A percentile compares a stretch with the other conserved stretches of the same genome.
Evolutionary conservation across 2,113 vertebrate species (phyloP).

Genomic region (Chroicocephalus ridibundus): DNA sequence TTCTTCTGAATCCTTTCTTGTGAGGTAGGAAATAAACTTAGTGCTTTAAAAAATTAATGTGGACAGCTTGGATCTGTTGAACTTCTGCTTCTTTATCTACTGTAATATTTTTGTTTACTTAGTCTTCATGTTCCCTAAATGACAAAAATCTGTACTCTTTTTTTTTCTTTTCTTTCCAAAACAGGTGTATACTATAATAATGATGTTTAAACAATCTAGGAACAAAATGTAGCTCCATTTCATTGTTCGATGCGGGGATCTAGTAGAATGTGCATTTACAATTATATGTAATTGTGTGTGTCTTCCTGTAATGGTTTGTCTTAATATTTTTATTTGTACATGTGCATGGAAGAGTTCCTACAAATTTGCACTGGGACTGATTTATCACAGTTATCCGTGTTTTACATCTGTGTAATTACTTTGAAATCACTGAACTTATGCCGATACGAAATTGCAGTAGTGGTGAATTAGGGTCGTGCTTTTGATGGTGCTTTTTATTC

Average conservation of each 20-base stretch:
- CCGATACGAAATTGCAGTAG: neutral
- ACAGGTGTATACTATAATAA: neutral
- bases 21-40: neutral
- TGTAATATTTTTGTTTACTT: constrained; percentile 13
- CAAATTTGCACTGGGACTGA: constrained; percentile 15
- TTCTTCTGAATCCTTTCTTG: neutral
- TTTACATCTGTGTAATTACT: constrained; percentile 45
- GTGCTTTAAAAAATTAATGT: neutral
- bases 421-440: neutral
- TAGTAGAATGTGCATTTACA: neutral
- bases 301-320: neutral
- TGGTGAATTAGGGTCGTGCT: neutral
- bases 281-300: neutral
- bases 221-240: neutral
- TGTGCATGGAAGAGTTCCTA: constrained; percentile 12
- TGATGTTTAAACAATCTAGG: neutral
- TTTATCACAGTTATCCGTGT: neutral
- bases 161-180: neutral
- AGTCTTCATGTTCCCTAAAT: neutral
- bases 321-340: constrained; percentile 41
- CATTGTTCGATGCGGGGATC: neutral
- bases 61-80: neutral
- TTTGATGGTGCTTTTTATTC: constrained; percentile 51
- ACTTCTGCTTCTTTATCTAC: constrained; percentile 2
- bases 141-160: neutral